Evolutionary conservation across 1,140 invertebrate species (phyloP), one percentile per base, ranked within the genome.

Genomic region (Drosophila nebulosa): DNA sequence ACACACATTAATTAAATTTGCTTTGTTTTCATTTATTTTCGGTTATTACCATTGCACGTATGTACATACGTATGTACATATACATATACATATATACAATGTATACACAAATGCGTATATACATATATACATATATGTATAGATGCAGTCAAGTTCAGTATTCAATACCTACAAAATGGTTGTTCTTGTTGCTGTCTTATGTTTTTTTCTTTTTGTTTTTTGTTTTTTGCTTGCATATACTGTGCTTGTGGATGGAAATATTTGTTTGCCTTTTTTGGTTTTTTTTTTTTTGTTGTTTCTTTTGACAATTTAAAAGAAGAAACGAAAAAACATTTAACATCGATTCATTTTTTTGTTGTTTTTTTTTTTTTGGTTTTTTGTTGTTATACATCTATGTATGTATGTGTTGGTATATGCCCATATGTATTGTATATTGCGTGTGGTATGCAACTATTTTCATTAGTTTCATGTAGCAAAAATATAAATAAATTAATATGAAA

Each of bases 171-270:
- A 21, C 39, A 46, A 46, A 46, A 46, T 46, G 16, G 36, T 63
- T 24, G 36, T 63, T 51, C 26, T 21, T 12, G 16, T 36, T 51
- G 26, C 21, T n/a, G n/a, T n/a, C n/a, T n/a, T n/a, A n/a, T n/a
- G n/a, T 50, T 62, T 14, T 57, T 35, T 27, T 51, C 26, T 64
- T 42, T 18, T 77, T 30, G 53, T 35, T 9, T 63, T 56, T 59
- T 63, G 32, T 62, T 56, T 56, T 35, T 51, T 27, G 9, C 52
- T 61, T 55, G 46, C 30, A 30, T n/a, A 64, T 52, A 46, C 39
- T 46, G 39, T 21, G 12, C 39, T 46, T 75, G 57, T 75, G 69
- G 58, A 83, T 78, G 70, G 66, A 68, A 67, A 73, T 55, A 55
- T 55, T 32, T 55, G 14, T 55, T 55, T 52, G 21, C 12, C 10